Conservation (phyloP, 2,113 vertebrate species). For the Barnardius zonarius region DNA sequence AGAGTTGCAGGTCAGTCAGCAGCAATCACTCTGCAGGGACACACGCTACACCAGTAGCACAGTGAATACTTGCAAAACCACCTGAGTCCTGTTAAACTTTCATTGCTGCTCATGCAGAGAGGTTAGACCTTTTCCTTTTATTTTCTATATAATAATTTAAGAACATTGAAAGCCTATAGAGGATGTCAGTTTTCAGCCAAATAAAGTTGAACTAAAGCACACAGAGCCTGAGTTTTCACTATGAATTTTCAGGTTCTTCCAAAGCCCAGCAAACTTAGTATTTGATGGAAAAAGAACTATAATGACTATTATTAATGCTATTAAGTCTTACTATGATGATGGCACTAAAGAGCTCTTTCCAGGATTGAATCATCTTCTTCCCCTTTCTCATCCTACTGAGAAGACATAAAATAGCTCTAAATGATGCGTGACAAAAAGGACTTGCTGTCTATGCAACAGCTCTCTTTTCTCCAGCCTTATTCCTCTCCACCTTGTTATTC, state of each 20-base stretch:
- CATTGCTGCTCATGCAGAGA: not conserved
- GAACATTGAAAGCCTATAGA: not conserved
- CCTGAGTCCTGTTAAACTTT: not conserved
- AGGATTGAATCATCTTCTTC: not conserved
- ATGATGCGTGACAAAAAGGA: not conserved
- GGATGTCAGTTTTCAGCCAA: not conserved
- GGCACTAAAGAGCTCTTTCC: not conserved
- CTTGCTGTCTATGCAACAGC: not conserved
- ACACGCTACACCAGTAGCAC: not conserved
- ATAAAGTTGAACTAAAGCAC: not conserved
- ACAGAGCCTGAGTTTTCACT: not conserved
- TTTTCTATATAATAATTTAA: not conserved
- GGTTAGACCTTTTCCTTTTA: not conserved
- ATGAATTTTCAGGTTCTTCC: not conserved
- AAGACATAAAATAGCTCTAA: not conserved
- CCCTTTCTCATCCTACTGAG: not conserved
- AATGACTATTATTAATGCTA: not conserved
- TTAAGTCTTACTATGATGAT: not conserved
- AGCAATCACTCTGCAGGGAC: not conserved
- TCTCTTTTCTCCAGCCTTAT: not conserved
- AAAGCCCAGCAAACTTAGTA: not conserved
- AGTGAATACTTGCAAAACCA: not conserved
- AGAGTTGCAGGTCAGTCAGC: not conserved
- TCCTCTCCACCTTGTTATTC: not conserved
- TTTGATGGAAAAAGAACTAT: not conserved